Base-by-base conservation (phyloP, 2,888 invertebrate species). In the Merodon equestris region DNA sequence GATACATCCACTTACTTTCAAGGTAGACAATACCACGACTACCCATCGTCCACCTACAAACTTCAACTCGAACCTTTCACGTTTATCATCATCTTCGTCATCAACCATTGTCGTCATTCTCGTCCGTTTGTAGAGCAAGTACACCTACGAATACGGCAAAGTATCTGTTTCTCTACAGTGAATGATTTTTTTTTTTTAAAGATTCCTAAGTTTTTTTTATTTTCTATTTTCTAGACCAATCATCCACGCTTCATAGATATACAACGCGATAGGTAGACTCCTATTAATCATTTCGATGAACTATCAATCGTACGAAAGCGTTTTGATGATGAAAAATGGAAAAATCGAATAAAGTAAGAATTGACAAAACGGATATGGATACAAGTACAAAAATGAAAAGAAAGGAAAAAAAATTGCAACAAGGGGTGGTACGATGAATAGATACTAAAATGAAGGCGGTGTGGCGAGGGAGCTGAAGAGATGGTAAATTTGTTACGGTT, bases 251-350 rank as follows among this genome's bases (percentile, higher is more conserved):
- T 54, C n/a, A 50, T 63, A 61, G 47, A 54, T 36, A 58, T n/a
- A n/a, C 54, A 53, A 47, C 51, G 2, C 1, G 42, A 75, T 48
- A 58, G 66, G 71, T 66, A 50, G 48, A 54, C 38, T 72, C 47
- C 58, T 68, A 79, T 79, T 79, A 79, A 79, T 79, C 77, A 79
- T 73, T 72, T 63, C 67, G 58, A 73, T 79, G 63, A 79, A 79
- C 77, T 79, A 79, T 79, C 77, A 67, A 79, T 79, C 73, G 73
- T 68, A 47, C 51, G 53, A 56, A 57, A 77, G 63, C 77, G 63
- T 73, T 73, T 17, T 73, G 77, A 63, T 73, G 77, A 73, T 79
- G 77, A 79, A 79, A 73, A 79, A 79, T 79, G 67, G 48, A 63
- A 63, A 57, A 51, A 79, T 79, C 61, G 48, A 63, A 63, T 53